Conservation (phyloP, 2,797 vertebrate genomes). For the Arvicola amphibius region DNA sequence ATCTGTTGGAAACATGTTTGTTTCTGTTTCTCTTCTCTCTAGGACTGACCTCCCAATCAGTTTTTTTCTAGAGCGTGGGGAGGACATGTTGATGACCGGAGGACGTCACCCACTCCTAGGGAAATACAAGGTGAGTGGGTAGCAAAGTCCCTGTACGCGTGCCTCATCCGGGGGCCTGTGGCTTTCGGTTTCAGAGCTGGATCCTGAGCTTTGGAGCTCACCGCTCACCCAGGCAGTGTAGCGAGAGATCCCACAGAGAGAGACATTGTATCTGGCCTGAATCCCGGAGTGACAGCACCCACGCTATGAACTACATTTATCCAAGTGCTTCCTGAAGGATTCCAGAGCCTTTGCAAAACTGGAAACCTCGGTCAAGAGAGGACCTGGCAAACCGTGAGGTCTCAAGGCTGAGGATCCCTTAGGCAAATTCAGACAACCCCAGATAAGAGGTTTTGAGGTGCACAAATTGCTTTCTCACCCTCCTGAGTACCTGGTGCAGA, state of each 20-base stretch:
- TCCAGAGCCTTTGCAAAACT: background rate
- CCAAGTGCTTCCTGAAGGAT: background rate
- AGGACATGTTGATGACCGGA: constrained; percentile 67
- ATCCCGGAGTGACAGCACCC: background rate
- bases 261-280: background rate
- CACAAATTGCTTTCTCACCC: background rate
- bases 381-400: background rate
- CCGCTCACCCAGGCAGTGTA: background rate
- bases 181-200: background rate
- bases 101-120: constrained; percentile 57
- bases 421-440: background rate
- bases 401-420: background rate
- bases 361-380: background rate
- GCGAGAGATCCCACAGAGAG: background rate
- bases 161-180: background rate
- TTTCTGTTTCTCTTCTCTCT: background rate
- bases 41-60: constrained; percentile 54
- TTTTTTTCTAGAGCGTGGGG: constrained; percentile 64
- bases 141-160: background rate
- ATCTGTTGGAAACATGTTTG: background rate
- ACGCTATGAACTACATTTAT: background rate
- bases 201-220: background rate
- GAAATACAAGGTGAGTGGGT: constrained; percentile 62
- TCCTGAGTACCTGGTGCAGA: background rate
- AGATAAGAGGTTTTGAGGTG: background rate